Evolutionary conservation across 2,888 invertebrate species (phyloP), one percentile per base, ranked within the genome.

Genomic region (Tricholauxania praeusta): DNA sequence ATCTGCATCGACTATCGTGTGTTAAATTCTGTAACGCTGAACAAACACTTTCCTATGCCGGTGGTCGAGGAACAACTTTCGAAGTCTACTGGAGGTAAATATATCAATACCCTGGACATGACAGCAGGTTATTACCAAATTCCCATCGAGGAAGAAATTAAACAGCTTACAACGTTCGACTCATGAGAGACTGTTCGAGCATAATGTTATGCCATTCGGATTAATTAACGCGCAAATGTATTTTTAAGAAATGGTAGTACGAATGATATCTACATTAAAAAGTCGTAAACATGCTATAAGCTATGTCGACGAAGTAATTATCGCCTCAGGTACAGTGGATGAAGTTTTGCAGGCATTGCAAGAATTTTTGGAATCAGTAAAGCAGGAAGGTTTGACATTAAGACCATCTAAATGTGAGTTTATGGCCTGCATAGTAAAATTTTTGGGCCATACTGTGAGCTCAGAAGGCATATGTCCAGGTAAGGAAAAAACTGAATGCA

Each of bases 141-240:
- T 14, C 73, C 73, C 51, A 28, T 75, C 22, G 73, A n/a, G 15
- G 57, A 71, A 57, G 55, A 81, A 8, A 81, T 80, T 51, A 79
- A 79, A 12, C 74, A 48, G 22, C 68, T 53, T 51, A 73, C 67
- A 12, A 53, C 71, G 17, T 72, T 72, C 0, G 78, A 80, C 22
- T 3, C 84, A 77, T 59, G 22, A 1, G 22, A 3, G 22, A 22
- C 22, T 22, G 22, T 22, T 22, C 22, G 80, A 84, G 75, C 82
- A 78, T 64, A 62, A 74, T 1, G 49, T 76, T 0, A 80, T 84
- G 80, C 81, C 82, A 2, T 87, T 84, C 72, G 85, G 84, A 3
- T 73, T 83, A 10, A 49, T 75, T 5, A 84, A 84, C 71, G 81
- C 82, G 3, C 82, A 81, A 15, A 72, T 77, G 10, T 76, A 77